Percentiles rank a stretch among this genome's conserved stretches.
Conservation (phyloP, 64 coral and sea anemone species). For the Porites lutea region DNA sequence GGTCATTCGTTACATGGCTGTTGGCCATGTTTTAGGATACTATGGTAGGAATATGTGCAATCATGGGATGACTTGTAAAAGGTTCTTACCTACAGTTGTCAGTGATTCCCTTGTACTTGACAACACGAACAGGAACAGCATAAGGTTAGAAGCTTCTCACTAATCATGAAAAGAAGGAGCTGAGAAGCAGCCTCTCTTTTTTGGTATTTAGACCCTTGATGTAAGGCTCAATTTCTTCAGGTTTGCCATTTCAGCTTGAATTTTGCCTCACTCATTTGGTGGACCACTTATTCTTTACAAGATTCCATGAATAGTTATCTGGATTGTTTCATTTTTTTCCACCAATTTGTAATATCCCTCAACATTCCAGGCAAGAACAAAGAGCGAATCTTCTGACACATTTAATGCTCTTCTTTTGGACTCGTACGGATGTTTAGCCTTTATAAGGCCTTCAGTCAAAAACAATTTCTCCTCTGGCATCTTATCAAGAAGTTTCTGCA, state of each 20-base stretch:
- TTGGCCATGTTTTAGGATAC: too few species aligned
- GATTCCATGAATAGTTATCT: not conserved
- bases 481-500: not conserved
- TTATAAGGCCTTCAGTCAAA: conserved; percentile 16
- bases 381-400: conserved; percentile 64
- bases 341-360: conserved; percentile 54
- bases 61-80: not conserved
- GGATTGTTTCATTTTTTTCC: not conserved
- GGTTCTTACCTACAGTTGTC: not conserved
- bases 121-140: conserved; percentile 53
- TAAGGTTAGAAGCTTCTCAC: conserved; percentile 40
- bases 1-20: too few species aligned
- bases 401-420: conserved; percentile 20
- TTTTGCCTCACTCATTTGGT: not conserved
- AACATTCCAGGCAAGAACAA: conserved; percentile 77
- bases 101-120: not conserved
- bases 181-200: conserved; percentile 62
- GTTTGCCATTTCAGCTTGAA: not conserved
- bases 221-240: conserved; percentile 4
- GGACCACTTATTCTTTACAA: not conserved
- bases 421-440: conserved; percentile 35
- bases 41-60: too few species aligned
- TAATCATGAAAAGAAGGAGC: conserved; percentile 72
- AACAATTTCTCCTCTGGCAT: conserved; percentile 37
- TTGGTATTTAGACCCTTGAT: conserved; percentile 34